phyloP scores from a whole-genome alignment of 2,888 invertebrate species.

The Eupithecia tripunctaria region DNA sequence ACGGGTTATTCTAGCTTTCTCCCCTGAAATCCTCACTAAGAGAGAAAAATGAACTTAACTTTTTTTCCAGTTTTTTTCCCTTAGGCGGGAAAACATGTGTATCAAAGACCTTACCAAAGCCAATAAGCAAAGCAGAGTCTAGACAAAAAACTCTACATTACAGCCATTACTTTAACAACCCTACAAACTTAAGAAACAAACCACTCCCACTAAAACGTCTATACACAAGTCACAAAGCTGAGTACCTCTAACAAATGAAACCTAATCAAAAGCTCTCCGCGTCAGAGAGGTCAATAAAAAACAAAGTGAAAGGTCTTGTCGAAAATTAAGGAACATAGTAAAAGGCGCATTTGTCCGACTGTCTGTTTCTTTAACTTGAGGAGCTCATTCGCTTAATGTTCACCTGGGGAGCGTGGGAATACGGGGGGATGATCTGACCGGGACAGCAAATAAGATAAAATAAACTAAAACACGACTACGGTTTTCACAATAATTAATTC shows the following conservation, averaged over 20 bases:
- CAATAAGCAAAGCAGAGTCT: not conserved
- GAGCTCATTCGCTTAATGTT: constrained; percentile 66
- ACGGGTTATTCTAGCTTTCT: too few relatives aligned
- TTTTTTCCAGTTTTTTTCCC: too few relatives aligned
- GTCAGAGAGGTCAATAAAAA: constrained; percentile 37
- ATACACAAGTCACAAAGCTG: not conserved
- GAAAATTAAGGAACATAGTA: constrained; percentile 47
- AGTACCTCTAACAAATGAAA: constrained; percentile 7
- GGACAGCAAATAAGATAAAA: too few relatives aligned
- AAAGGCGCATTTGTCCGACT: constrained; percentile 60
- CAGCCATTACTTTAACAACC: too few relatives aligned
- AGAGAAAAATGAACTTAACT: too few relatives aligned
- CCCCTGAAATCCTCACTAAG: too few relatives aligned
- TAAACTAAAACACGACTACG: too few relatives aligned
- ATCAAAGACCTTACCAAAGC: not conserved
- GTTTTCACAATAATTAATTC: too few relatives aligned
- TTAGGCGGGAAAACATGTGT: too few relatives aligned
- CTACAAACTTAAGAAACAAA: not conserved
- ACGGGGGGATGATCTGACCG: constrained; percentile 37
- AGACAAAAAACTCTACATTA: too few relatives aligned
- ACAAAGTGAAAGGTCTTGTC: constrained; percentile 38
- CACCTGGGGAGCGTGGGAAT: constrained; percentile 59
- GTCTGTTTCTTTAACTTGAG: constrained; percentile 61
- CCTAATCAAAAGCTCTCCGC: constrained; percentile 26
- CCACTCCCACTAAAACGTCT: constrained; percentile 5